Evolutionary conservation across 1,140 invertebrate genomes (phyloP), one percentile per base, ranked within the genome.

Genomic region (Drosophila paulistorum): DNA sequence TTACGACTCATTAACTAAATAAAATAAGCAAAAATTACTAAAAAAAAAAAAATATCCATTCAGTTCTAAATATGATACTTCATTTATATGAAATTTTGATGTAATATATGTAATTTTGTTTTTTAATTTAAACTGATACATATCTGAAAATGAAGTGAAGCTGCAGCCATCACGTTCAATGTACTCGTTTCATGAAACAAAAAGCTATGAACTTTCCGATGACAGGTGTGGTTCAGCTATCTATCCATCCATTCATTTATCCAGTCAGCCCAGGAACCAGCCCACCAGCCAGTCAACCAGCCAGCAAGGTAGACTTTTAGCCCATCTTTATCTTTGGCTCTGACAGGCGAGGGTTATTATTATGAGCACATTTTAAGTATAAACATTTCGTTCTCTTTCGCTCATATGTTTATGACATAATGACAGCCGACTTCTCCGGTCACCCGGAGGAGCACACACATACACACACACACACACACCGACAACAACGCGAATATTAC

Each of bases 401-500:
- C 63, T 70, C 71, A 81, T 76, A 70, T 87, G 82, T 73, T 87
- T 79, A 86, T 86, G 83, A 87, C 83, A 86, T 87, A 86, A 86
- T 86, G 83, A 77, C 79, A 87, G 83, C 54, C 69, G 74, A 71
- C 78, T 70, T 74, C 71, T 70, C 58, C 58, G 66, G 45, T 73
- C 59, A 48, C 65, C 35, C 13, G 37, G 33, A 64, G 20, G 26
- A 33, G 30, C 45, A 23, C 4, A 60, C 51, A 55, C 37, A 51
- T 42, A 60, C 26, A 33, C 45, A 23, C 2, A 33, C 37, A 23
- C 4, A 60, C 39, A 61, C 20, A 35, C 42, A 60, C 35, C 39
- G n/a, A 48, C 37, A 26, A 26, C 11, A 17, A 54, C 20, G 30
- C 57, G 55, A 45, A 79, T 57, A 71, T 86, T 65, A 65, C 78